phyloP scores from a whole-genome alignment of 2,888 invertebrate genomes.

The Branchinecta sandiegonensis region DNA sequence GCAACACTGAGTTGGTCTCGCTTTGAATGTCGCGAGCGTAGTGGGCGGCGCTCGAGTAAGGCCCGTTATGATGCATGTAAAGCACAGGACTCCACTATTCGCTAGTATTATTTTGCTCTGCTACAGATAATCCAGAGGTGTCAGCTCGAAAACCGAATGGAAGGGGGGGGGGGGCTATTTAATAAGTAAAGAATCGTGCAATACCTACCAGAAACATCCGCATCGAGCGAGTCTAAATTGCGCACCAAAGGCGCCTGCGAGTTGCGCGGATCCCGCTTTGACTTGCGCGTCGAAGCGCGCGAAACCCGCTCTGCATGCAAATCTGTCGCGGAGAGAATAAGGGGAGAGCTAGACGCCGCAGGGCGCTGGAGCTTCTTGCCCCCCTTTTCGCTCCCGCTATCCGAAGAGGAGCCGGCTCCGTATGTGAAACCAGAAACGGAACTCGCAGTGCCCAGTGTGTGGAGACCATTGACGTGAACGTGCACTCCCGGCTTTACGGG shows the following conservation, averaged over 20 bases:
- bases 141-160: too few species aligned
- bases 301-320: background rate
- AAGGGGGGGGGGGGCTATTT: too few species aligned
- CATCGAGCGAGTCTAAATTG: background rate
- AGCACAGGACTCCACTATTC: too few species aligned
- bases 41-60: too few species aligned
- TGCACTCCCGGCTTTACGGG: constrained; percentile 74
- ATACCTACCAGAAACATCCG: background rate
- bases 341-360: background rate
- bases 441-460: constrained; percentile 40
- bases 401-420: constrained; percentile 26
- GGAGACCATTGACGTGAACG: constrained; percentile 70
- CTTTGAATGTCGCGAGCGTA: too few species aligned
- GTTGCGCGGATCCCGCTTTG: constrained; percentile 1
- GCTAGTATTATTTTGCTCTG: too few species aligned
- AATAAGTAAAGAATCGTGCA: too few species aligned
- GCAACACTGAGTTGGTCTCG: too few species aligned
- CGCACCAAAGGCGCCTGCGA: background rate
- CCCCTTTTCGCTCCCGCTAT: background rate
- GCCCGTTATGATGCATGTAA: too few species aligned
- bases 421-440: constrained; percentile 30
- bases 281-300: background rate
- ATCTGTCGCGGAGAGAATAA: background rate
- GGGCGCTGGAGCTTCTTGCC: background rate
- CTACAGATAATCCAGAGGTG: too few species aligned